These are phyloP conservation scores for Gryllus longicercus DNA, from an alignment of 2,888 invertebrate genomes.

Conservation along the genomic window DNA sequence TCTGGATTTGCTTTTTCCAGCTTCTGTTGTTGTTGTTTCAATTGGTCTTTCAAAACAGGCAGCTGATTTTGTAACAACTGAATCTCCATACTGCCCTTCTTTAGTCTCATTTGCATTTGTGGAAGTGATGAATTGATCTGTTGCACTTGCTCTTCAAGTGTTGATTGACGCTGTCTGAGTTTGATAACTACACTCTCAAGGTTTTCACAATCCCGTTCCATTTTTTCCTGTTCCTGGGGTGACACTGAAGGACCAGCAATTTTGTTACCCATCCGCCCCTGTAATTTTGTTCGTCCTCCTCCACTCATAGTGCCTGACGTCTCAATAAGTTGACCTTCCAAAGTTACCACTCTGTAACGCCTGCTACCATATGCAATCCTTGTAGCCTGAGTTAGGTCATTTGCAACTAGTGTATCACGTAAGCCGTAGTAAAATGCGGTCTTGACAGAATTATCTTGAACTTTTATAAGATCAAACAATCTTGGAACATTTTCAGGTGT, in stretches of 20 bases:
- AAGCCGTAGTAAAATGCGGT: constrained; percentile 91
- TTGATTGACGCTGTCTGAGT: no score
- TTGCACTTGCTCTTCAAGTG: no score
- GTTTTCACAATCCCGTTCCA: constrained; percentile 49
- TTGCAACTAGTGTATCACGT: constrained; percentile 82
- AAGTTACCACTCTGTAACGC: constrained; percentile 80
- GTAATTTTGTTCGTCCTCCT: constrained; percentile 71
- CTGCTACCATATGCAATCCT: constrained; percentile 73
- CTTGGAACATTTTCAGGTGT: no score
- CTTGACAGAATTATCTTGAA: constrained; percentile 69
- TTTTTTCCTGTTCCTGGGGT: constrained; percentile 45
- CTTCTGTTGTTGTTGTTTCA: no score
- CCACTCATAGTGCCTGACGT: constrained; percentile 91
- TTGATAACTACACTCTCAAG: no score
- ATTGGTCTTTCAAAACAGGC: no score
- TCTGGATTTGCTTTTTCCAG: no score
- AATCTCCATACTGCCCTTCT: no score
- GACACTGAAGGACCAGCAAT: constrained; percentile 37
- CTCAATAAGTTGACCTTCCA: constrained; percentile 83
- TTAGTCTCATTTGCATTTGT: no score
- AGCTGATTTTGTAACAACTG: no score
- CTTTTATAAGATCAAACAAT: constrained; percentile 82
- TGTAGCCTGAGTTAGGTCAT: constrained; percentile 82
- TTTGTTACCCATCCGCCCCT: constrained; percentile 75
- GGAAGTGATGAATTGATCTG: no score